Evolutionary conservation across 2,888 invertebrate species (phyloP).

Genomic region (Drosophila imparisetae): DNA sequence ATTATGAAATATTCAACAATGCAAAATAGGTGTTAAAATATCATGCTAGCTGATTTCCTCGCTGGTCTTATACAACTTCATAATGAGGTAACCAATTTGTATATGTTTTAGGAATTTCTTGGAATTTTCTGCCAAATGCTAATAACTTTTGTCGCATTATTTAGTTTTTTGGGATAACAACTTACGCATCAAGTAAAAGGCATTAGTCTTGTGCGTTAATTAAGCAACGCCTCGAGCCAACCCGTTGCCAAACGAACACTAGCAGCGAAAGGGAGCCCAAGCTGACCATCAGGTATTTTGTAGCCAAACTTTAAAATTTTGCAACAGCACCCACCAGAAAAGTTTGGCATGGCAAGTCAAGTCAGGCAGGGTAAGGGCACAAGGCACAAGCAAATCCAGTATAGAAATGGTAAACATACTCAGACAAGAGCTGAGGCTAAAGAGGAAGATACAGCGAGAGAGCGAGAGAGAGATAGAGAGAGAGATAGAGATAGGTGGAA

Average conservation of each 20-base stretch:
- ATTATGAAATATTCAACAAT: neutral
- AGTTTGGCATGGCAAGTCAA: slow-evolving; percentile 44
- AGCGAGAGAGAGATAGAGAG: neutral
- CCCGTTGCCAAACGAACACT: slow-evolving; percentile 2
- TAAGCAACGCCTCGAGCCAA: slow-evolving; percentile 38
- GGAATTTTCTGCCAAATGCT: neutral
- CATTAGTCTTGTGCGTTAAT: slow-evolving; percentile 45
- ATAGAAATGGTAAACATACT: slow-evolving; percentile 44
- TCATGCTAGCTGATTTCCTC: neutral
- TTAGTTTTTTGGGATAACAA: slow-evolving; percentile 17
- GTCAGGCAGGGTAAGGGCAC: slow-evolving; percentile 1
- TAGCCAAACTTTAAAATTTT: slow-evolving; percentile 52
- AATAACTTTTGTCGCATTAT: neutral
- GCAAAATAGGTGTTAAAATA: neutral
- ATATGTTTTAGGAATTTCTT: neutral
- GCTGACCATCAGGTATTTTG: slow-evolving; percentile 50
- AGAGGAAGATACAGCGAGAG: neutral
- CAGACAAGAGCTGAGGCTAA: slow-evolving; percentile 1
- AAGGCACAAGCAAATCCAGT: slow-evolving; percentile 15
- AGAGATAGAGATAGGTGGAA: neutral
- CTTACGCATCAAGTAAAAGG: slow-evolving; percentile 27
- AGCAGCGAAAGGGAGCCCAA: slow-evolving; percentile 3
- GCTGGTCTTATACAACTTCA: neutral
- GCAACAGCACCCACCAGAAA: slow-evolving; percentile 23
- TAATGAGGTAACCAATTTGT: too few species aligned